Conservation (phyloP, 2,888 invertebrate species). For the Torymus aiolomorphi region DNA sequence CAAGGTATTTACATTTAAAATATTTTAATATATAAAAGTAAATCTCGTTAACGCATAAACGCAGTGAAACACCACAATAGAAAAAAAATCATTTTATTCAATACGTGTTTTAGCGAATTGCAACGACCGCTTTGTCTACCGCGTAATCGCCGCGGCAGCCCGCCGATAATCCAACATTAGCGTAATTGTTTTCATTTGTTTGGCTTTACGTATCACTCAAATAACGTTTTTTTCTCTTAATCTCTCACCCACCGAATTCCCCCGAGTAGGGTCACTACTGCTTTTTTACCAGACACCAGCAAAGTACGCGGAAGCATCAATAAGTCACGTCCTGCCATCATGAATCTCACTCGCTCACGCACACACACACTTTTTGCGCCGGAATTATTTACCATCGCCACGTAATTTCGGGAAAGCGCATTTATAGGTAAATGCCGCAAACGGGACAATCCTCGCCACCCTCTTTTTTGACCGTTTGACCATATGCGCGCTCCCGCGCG, state of each 20-base stretch:
- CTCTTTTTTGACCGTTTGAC: conserved; percentile 74
- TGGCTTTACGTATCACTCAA: conserved; percentile 47
- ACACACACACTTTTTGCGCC: neutral
- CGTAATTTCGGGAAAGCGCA: conserved; percentile 43
- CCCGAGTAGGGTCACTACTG: too few species aligned
- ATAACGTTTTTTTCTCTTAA: conserved; percentile 38
- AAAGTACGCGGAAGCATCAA: conserved; percentile 19
- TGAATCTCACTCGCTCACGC: conserved; percentile 12
- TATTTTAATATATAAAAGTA: too few species aligned
- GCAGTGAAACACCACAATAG: too few species aligned
- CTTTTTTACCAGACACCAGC: too few species aligned
- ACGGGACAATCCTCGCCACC: conserved; percentile 59
- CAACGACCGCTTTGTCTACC: too few species aligned
- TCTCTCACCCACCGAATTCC: too few species aligned
- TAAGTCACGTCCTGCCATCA: conserved; percentile 50
- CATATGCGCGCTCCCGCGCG: conserved; percentile 70
- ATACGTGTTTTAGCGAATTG: too few species aligned
- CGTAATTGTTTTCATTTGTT: conserved; percentile 57
- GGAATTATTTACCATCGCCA: conserved; percentile 39
- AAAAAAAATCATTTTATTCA: too few species aligned
- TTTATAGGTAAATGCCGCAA: conserved; percentile 25
- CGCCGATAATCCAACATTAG: conserved; percentile 46
- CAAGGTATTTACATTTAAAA: too few species aligned
- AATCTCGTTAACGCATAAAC: too few species aligned
- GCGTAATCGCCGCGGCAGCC: neutral